Percentiles rank a stretch among this genome's conserved stretches.
These are phyloP conservation scores for Temnothorax rugatulus DNA, from an alignment of 2,888 invertebrate genomes.

Conservation along the genomic window DNA sequence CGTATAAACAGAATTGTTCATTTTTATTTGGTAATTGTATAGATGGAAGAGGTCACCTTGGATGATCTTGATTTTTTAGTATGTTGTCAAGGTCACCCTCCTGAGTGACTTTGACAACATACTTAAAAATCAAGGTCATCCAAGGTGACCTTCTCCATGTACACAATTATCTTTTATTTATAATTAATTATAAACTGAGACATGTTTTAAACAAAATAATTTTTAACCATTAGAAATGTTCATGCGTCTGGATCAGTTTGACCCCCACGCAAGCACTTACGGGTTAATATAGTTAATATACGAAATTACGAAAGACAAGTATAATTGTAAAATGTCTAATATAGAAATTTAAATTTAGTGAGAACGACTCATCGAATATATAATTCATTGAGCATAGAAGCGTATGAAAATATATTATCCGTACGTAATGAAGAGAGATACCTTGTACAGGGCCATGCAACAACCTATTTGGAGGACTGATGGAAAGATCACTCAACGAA, in stretches of 20 bases:
- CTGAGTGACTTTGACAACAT: too few species aligned
- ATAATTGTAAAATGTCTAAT: background rate
- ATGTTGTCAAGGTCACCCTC: too few species aligned
- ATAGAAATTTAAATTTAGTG: background rate
- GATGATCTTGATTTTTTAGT: too few species aligned
- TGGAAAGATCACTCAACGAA: conserved; percentile 92
- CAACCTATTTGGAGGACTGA: conserved; percentile 88
- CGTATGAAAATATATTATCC: conserved; percentile 35
- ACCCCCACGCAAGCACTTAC: background rate
- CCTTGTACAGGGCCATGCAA: conserved; percentile 89
- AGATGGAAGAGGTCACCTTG: too few species aligned
- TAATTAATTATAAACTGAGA: background rate
- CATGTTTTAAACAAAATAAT: background rate
- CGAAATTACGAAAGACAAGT: background rate
- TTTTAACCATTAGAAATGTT: background rate
- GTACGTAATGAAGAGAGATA: conserved; percentile 81
- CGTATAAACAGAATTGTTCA: background rate
- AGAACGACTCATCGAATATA: background rate
- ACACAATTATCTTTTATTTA: too few species aligned
- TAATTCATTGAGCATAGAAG: conserved; percentile 32
- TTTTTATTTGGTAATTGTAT: too few species aligned
- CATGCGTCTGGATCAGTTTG: background rate
- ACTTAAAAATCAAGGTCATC: too few species aligned
- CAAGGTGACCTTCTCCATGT: too few species aligned
- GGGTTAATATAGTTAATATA: background rate